A percentile compares a stretch with the other conserved stretches of the same genome.
Conservation (phyloP, 2,797 vertebrate species). For the Alcedo quadribrachys region DNA sequence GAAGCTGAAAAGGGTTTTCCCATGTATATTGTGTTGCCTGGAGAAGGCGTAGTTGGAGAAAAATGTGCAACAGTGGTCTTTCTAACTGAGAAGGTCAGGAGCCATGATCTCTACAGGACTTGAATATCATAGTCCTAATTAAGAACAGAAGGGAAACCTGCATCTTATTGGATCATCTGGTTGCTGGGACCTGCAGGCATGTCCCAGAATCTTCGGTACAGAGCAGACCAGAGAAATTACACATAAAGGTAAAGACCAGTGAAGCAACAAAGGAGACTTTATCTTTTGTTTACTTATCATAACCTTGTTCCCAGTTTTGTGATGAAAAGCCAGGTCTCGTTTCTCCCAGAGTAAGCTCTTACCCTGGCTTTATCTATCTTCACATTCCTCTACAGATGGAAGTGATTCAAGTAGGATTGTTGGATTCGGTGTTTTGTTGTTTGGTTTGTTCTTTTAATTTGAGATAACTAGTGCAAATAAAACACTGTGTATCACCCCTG, state of each 20-base stretch:
- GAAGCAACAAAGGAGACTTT: neutral
- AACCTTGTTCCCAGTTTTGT: neutral
- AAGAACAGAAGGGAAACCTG: neutral
- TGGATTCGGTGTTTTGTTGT: accelerated
- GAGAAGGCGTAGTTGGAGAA: neutral
- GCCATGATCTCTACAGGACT: neutral
- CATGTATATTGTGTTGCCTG: neutral
- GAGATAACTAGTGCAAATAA: neutral
- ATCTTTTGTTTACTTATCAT: neutral
- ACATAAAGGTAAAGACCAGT: neutral
- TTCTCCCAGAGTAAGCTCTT: conserved; percentile 2
- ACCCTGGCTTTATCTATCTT: neutral
- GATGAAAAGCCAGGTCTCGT: neutral
- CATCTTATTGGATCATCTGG: neutral
- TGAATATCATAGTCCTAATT: neutral
- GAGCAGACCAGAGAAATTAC: neutral
- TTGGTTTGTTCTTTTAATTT: neutral
- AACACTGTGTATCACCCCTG: neutral
- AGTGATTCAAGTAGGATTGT: neutral
- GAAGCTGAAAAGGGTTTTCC: neutral
- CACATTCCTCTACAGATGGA: conserved; percentile 15
- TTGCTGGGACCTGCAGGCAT: accelerated
- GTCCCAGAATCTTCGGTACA: neutral
- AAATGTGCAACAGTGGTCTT: neutral
- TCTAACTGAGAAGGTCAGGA: neutral